phyloP scores from a whole-genome alignment of 1,140 invertebrate species.

The Calephelis nemesis region DNA sequence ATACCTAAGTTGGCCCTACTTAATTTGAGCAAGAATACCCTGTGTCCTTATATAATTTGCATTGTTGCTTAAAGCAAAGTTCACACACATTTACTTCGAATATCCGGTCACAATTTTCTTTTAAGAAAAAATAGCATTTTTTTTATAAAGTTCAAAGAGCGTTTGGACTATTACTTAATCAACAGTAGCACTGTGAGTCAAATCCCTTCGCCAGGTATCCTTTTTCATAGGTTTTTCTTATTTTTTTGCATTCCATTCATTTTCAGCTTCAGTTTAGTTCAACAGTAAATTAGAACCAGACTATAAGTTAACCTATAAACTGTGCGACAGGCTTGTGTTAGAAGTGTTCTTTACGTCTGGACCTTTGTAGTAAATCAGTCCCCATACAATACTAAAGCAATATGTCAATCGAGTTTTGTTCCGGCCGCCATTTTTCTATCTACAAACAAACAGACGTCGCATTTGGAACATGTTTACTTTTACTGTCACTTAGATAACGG shows the following conservation, averaged over 20 bases:
- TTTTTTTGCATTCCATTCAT: background rate
- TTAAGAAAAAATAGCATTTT: no score
- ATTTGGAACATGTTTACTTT: constrained; percentile 45
- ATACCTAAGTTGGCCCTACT: no score
- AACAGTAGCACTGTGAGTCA: no score
- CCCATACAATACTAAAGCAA: constrained; percentile 37
- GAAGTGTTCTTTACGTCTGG: constrained; percentile 8
- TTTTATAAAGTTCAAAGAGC: no score
- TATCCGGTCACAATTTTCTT: no score
- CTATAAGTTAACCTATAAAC: background rate
- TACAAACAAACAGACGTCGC: constrained; percentile 47
- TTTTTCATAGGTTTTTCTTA: background rate
- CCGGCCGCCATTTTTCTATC: constrained; percentile 40
- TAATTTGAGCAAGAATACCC: no score
- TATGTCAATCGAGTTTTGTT: constrained; percentile 43
- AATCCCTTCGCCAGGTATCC: no score
- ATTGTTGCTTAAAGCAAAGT: no score
- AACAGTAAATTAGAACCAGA: background rate
- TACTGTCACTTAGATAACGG: constrained; percentile 35
- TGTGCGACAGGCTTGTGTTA: background rate
- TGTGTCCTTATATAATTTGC: no score
- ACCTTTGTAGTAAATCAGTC: constrained; percentile 30
- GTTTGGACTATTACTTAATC: no score
- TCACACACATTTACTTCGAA: no score
- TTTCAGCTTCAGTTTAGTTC: background rate